Evolutionary conservation across 2,797 vertebrate species (phyloP).

Genomic region (Scomberomorus guttatus): DNA sequence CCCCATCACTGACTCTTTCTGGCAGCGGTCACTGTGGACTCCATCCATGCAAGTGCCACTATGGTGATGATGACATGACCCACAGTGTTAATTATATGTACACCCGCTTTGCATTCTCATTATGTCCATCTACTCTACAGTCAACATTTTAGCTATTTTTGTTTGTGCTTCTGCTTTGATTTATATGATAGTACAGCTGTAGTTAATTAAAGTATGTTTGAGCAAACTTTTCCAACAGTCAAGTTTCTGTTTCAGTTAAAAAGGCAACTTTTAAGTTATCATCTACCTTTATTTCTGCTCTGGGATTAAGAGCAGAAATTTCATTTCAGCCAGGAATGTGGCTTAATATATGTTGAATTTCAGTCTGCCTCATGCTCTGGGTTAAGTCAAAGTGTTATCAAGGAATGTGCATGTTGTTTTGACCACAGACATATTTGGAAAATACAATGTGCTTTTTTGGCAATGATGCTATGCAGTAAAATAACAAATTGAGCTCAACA

Average conservation of each 20-base stretch:
- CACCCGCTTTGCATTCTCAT: conserved; percentile 33
- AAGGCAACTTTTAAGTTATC: too few species aligned
- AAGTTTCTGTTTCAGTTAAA: too few species aligned
- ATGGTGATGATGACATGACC: conserved; percentile 2
- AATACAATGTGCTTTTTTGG: neutral
- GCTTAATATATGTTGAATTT: too few species aligned
- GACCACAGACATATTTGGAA: conserved; percentile 10
- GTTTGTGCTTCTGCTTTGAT: neutral
- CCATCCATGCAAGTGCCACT: conserved; percentile 22
- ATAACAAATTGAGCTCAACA: too few species aligned
- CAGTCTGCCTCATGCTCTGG: too few species aligned
- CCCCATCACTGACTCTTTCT: conserved; percentile 47
- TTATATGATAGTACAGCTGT: neutral
- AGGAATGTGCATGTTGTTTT: neutral
- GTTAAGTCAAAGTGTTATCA: too few species aligned
- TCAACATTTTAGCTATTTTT: neutral
- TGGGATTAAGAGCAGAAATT: too few species aligned
- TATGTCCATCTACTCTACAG: neutral
- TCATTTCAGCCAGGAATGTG: too few species aligned
- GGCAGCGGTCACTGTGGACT: conserved; percentile 33
- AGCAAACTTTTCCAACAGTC: neutral
- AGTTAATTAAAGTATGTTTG: neutral
- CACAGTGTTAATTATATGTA: neutral
- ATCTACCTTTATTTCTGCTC: too few species aligned
- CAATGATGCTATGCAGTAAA: too few species aligned